Conservation (phyloP, 2,888 invertebrate genomes). For the Xestoiulus laeticollis region DNA sequence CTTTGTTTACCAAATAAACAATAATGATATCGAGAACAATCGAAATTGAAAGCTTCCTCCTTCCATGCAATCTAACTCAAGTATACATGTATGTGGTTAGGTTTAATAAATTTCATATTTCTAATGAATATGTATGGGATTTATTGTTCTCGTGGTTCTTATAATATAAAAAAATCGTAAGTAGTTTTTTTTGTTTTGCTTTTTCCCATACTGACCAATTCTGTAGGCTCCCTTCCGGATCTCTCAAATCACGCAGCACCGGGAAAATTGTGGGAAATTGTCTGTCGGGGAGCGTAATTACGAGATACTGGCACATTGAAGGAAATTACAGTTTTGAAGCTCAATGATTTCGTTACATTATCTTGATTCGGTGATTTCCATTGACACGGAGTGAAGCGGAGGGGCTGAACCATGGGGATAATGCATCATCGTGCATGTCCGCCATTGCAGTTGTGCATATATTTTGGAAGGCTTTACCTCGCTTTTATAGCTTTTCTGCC, state of each 20-base stretch:
- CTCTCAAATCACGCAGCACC: not conserved
- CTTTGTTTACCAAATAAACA: no score
- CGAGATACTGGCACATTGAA: not conserved
- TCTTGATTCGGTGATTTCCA: constrained; percentile 39
- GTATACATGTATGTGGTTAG: no score
- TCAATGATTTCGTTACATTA: constrained; percentile 48
- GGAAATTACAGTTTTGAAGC: constrained; percentile 48
- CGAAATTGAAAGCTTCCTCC: no score
- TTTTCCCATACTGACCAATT: not conserved
- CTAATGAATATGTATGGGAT: no score
- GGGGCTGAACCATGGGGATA: not conserved
- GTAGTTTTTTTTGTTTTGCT: no score
- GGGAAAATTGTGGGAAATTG: not conserved
- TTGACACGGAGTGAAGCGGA: not conserved
- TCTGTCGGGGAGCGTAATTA: not conserved
- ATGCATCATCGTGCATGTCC: constrained; percentile 37
- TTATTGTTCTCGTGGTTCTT: no score
- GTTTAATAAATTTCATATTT: no score
- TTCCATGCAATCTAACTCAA: no score
- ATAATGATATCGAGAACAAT: no score
- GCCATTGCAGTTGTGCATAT: constrained; percentile 16
- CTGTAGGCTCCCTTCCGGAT: not conserved
- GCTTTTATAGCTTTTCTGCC: constrained; percentile 3
- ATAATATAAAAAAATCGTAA: no score
- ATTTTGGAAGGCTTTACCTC: not conserved